phyloP scores from a whole-genome alignment of 2,888 invertebrate genomes.

The Noctuana brunneofusca region DNA sequence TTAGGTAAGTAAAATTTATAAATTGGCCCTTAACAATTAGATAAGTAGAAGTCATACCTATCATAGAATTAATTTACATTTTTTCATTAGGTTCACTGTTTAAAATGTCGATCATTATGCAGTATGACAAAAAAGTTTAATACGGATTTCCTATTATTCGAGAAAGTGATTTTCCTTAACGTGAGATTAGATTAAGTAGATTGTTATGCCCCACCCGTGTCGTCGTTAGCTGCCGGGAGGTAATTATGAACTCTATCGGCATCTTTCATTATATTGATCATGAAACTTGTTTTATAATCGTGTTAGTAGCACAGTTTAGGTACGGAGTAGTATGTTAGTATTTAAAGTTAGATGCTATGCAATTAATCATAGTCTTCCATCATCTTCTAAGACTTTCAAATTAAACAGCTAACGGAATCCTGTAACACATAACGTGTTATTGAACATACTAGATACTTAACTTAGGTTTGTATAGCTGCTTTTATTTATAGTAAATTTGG shows the following conservation, averaged over 20 bases:
- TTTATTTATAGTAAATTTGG: too few species aligned
- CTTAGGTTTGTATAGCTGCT: too few species aligned
- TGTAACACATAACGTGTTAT: too few species aligned
- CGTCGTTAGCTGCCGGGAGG: neutral
- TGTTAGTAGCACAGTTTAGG: slow-evolving; percentile 14
- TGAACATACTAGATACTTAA: too few species aligned
- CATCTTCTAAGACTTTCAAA: neutral
- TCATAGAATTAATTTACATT: too few species aligned
- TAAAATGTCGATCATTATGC: too few species aligned
- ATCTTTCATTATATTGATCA: slow-evolving; percentile 22
- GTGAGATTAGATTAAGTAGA: slow-evolving; percentile 9
- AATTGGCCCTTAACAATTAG: too few species aligned
- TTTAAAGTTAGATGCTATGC: too few species aligned
- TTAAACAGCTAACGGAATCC: neutral
- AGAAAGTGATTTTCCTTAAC: slow-evolving; percentile 19
- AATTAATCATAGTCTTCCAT: too few species aligned
- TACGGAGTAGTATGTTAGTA: neutral
- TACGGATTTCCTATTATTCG: slow-evolving; percentile 20
- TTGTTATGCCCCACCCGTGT: slow-evolving; percentile 14
- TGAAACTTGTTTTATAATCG: slow-evolving; percentile 19
- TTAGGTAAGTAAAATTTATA: too few species aligned
- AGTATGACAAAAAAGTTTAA: slow-evolving; percentile 36
- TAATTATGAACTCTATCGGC: slow-evolving; percentile 9
- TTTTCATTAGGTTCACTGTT: too few species aligned
- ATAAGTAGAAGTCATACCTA: too few species aligned